Evolutionary conservation across 2,113 vertebrate species (phyloP).

Genomic region (Garra rufa): DNA sequence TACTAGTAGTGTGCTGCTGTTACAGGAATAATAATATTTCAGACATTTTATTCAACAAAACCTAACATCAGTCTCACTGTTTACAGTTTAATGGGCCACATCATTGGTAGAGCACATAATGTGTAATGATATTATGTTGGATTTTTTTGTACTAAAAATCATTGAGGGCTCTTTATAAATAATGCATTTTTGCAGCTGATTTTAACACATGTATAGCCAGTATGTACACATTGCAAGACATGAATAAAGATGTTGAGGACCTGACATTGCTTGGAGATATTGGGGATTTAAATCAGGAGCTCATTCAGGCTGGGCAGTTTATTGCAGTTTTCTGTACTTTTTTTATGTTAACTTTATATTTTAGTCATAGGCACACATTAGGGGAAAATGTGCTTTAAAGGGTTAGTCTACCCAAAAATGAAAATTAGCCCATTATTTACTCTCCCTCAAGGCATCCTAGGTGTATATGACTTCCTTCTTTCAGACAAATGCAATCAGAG

Average conservation of each 20-base stretch:
- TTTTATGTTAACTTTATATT: neutral
- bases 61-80: neutral
- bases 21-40: neutral
- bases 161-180: too few relatives aligned
- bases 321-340: neutral
- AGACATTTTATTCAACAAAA: neutral
- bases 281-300: neutral
- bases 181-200: neutral
- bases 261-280: neutral
- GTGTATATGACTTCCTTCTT: too few relatives aligned
- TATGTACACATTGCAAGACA: neutral
- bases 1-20: conserved; percentile 5
- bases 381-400: neutral
- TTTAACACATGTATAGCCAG: neutral
- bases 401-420: too few relatives aligned
- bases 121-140: neutral
- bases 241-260: neutral
- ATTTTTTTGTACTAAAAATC: neutral
- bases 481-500: too few relatives aligned
- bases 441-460: too few relatives aligned
- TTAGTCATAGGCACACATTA: neutral
- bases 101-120: neutral
- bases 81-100: neutral
- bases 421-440: too few relatives aligned
- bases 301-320: neutral